Evolutionary conservation across 2,113 vertebrate species (phyloP).

Genomic region (Sorex fumeus): DNA sequence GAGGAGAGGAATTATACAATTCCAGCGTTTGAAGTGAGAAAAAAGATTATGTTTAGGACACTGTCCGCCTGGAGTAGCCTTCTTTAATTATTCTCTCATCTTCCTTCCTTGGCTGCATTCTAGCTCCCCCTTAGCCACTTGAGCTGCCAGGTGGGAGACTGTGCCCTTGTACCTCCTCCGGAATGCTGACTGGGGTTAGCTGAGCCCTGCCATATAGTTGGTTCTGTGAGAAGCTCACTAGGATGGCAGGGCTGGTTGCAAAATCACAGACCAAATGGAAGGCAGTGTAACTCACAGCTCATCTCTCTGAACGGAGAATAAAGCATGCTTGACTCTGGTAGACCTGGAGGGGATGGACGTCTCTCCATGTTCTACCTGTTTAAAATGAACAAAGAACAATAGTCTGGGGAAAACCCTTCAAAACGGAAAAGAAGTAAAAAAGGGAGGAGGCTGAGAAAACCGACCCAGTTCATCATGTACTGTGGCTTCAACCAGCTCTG

Average conservation of each 20-base stretch:
- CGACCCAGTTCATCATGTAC: no score
- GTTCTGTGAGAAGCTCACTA: background rate
- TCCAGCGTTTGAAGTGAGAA: background rate
- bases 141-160: rapidly evolving
- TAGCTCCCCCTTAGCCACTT: background rate
- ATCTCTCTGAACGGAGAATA: background rate
- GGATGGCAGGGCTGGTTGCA: background rate
- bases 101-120: background rate
- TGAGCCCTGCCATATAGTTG: background rate
- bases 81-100: background rate
- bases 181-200: background rate
- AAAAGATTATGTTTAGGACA: background rate
- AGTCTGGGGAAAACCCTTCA: background rate
- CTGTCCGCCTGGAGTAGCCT: background rate
- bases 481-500: background rate
- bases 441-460: background rate
- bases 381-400: background rate
- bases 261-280: background rate
- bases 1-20: background rate
- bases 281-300: background rate
- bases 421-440: background rate
- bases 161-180: background rate
- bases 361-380: background rate
- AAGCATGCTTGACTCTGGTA: background rate
- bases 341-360: background rate